Percentiles rank a stretch among this genome's conserved stretches.
These are phyloP conservation scores for Helarctos malayanus DNA, from an alignment of 2,797 vertebrate genomes.

Conservation along the genomic window DNA sequence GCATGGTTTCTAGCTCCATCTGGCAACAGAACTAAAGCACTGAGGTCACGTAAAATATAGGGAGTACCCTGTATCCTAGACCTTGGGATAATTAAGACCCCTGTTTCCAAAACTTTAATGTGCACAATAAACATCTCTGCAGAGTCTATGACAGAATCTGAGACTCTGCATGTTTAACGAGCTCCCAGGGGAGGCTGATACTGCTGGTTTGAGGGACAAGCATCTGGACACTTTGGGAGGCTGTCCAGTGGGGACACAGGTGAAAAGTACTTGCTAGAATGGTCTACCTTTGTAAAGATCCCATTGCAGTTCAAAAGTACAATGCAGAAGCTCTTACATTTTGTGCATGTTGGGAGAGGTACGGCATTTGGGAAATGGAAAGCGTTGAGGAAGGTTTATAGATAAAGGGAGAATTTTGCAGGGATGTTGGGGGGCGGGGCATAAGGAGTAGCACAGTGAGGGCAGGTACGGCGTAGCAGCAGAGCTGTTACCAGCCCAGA, in stretches of 20 bases:
- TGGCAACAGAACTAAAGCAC: background rate
- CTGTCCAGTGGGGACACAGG: no score
- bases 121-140: background rate
- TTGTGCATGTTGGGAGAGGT: background rate
- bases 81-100: no score
- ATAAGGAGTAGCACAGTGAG: background rate
- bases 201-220: background rate
- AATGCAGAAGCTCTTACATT: background rate
- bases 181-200: background rate
- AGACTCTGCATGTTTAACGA: background rate
- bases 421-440: background rate
- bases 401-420: background rate
- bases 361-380: background rate
- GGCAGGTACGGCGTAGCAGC: background rate
- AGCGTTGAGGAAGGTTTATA: background rate
- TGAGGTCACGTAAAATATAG: background rate
- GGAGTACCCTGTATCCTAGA: background rate
- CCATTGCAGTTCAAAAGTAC: no score
- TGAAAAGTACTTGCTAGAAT: background rate
- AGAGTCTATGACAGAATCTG: background rate
- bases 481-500: background rate
- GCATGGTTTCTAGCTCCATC: background rate
- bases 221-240: background rate
- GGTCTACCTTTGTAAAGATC: background rate
- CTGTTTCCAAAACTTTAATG: background rate